Percentiles rank a stretch among this genome's conserved stretches.
Conservation (phyloP, 2,888 invertebrate genomes). For the Ephialtes manifestator region DNA sequence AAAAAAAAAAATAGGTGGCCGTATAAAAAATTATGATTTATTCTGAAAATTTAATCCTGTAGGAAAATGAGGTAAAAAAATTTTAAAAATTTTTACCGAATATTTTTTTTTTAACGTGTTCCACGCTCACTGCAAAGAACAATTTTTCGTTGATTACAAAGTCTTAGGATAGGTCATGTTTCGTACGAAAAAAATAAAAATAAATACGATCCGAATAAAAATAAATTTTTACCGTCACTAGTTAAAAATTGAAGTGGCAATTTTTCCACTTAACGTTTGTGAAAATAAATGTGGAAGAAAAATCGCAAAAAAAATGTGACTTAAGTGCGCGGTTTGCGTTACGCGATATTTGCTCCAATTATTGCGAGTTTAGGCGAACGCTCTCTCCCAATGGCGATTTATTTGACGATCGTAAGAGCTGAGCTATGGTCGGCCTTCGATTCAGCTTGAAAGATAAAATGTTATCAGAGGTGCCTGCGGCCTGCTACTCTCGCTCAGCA, state of each 20-base stretch:
- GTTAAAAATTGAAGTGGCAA: background rate
- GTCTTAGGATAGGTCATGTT: background rate
- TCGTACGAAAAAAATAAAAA: background rate
- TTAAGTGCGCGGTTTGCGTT: background rate
- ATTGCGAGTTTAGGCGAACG: slow-evolving; percentile 41
- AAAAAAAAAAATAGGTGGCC: background rate
- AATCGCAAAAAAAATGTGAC: background rate
- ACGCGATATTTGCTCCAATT: background rate
- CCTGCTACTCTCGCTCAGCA: slow-evolving; percentile 44
- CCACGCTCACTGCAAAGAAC: background rate
- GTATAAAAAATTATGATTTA: background rate
- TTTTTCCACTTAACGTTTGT: slow-evolving; percentile 16
- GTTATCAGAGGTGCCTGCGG: slow-evolving; percentile 47
- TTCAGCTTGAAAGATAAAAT: slow-evolving; percentile 37
- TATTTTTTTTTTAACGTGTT: background rate
- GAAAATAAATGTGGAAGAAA: background rate
- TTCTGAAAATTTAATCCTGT: background rate
- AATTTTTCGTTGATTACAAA: background rate
- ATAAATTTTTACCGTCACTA: background rate
- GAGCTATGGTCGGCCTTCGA: slow-evolving; percentile 25
- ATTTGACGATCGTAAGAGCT: slow-evolving; percentile 6
- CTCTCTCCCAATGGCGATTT: slow-evolving; percentile 11
- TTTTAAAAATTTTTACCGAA: background rate
- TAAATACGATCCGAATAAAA: background rate
- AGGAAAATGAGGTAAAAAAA: background rate